phyloP scores from a whole-genome alignment of 64 coral and sea anemone species.

The Dendrophyllia cribrosa region DNA sequence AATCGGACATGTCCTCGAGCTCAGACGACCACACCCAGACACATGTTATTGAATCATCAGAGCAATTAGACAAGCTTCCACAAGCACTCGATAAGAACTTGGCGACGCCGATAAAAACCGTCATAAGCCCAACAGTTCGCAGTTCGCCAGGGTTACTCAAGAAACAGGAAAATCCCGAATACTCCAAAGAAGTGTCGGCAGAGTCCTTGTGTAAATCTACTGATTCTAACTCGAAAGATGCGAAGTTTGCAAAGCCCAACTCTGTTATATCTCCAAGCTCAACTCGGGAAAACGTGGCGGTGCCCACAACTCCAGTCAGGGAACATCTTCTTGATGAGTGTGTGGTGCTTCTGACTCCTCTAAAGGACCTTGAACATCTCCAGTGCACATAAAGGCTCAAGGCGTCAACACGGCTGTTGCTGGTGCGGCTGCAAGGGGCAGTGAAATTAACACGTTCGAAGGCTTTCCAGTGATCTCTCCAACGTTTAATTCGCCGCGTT shows the following conservation, averaged over 20 bases:
- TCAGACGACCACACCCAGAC: neutral
- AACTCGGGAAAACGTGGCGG: neutral
- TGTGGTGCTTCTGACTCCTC: slow-evolving; percentile 27
- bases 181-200: neutral
- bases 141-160: neutral
- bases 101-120: neutral
- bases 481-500: neutral
- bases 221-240: neutral
- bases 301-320: neutral
- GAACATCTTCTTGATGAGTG: neutral
- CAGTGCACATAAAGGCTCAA: neutral
- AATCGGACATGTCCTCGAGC: neutral
- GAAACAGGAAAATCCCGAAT: neutral
- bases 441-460: neutral
- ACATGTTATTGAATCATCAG: neutral
- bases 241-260: neutral
- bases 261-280: neutral
- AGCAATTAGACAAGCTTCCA: neutral
- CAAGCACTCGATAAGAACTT: neutral
- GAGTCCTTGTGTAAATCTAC: neutral
- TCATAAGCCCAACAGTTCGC: neutral
- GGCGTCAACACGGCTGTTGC: neutral
- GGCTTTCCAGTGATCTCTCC: too few species aligned
- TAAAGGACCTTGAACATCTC: slow-evolving; percentile 1
- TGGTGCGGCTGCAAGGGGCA: neutral